Conservation (phyloP, 2,888 invertebrate genomes). For the Allophyes oxyacanthae region DNA sequence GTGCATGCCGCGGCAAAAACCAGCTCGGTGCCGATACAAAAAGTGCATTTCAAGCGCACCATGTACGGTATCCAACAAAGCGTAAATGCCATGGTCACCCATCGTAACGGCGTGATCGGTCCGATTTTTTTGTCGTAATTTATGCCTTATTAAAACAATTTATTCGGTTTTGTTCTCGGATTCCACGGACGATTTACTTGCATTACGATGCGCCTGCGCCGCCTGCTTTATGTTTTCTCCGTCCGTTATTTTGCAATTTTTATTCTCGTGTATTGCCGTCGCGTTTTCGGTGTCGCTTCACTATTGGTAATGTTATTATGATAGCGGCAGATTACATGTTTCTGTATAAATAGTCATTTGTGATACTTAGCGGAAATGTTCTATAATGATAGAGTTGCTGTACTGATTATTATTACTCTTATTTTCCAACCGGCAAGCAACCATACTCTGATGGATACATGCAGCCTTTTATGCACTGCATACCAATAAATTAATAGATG, state of each 20-base stretch:
- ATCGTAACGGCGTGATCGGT: slow-evolving; percentile 82
- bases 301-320: slow-evolving; percentile 44
- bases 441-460: too few relatives aligned
- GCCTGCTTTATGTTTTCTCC: slow-evolving; percentile 73
- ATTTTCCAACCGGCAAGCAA: too few relatives aligned
- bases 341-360: slow-evolving; percentile 47
- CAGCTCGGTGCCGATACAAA: slow-evolving; percentile 66
- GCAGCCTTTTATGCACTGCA: too few relatives aligned
- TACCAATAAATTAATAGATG: too few relatives aligned
- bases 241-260: slow-evolving; percentile 80
- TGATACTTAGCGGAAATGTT: slow-evolving; percentile 9
- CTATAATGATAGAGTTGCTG: slow-evolving; percentile 2
- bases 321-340: slow-evolving; percentile 39
- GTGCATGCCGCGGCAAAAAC: slow-evolving; percentile 64
- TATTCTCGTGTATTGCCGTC: slow-evolving; percentile 44
- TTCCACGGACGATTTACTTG: slow-evolving; percentile 82
- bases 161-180: slow-evolving; percentile 81
- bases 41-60: slow-evolving; percentile 78
- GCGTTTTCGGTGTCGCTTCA: slow-evolving; percentile 47
- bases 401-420: neutral
- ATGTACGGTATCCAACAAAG: slow-evolving; percentile 79
- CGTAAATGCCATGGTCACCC: slow-evolving; percentile 88
- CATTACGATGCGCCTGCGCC: slow-evolving; percentile 69
- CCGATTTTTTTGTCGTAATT: slow-evolving; percentile 78
- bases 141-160: slow-evolving; percentile 87